Conservation (phyloP, 2,113 vertebrate species). For the Plestiodon gilberti region DNA sequence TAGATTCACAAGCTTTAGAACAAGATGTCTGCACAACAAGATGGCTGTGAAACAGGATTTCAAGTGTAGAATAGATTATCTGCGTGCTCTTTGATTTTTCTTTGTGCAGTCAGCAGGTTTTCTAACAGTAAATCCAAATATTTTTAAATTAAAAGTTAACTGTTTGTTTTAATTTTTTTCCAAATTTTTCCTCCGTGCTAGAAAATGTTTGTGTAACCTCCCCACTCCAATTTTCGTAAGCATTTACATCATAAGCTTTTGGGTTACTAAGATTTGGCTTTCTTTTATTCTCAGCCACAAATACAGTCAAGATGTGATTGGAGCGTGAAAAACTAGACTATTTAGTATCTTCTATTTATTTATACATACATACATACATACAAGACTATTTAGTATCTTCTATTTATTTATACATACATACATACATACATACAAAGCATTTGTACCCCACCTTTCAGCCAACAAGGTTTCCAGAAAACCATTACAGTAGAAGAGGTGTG, state of each 20-base stretch:
- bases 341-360: neutral
- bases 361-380: too few species aligned
- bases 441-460: too few species aligned
- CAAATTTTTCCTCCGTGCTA: neutral
- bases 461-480: too few species aligned
- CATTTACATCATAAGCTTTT: neutral
- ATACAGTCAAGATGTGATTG: neutral
- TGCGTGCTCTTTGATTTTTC: neutral
- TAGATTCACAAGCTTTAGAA: neutral
- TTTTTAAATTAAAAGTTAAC: neutral
- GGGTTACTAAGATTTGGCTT: neutral
- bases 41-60: neutral
- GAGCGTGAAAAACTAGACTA: neutral
- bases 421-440: too few species aligned
- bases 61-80: neutral
- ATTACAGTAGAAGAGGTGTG: too few species aligned
- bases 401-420: too few species aligned
- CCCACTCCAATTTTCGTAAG: neutral
- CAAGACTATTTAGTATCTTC: too few species aligned
- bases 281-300: neutral
- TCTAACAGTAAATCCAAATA: neutral
- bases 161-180: neutral
- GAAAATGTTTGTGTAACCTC: neutral
- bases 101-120: neutral
- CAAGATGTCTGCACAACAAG: neutral